Evolutionary conservation across 2,888 invertebrate genomes (phyloP), one percentile per base, ranked within the genome.

Genomic region (Trichopria drosophilae): DNA sequence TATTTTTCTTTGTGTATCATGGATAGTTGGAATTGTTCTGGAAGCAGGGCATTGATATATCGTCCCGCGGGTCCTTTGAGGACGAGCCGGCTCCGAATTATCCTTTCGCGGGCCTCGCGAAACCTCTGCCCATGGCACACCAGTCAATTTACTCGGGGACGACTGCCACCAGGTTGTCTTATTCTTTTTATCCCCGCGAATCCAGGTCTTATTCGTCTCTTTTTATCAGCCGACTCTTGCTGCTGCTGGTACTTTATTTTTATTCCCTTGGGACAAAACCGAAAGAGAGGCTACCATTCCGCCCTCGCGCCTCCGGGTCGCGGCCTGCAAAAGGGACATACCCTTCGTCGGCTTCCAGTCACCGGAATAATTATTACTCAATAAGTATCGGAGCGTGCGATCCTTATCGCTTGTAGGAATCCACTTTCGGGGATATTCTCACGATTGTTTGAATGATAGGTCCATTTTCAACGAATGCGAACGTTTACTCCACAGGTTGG

Each of bases 1-100:
- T 75, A 75, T 75, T 75, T 75, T 75, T 75, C 75, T 75, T 74
- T 75, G 75, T 75, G 75, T 72, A 73, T 74, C 72, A 71, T 71
- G 66, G 72, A 75, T 75, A 75, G 75, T 73, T 75, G 58, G 73
- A 70, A 75, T 75, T 75, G 73, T 75, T 75, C 67, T 66, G 71
- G 73, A 69, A 73, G 68, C 72, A 66, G 69, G 68, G 72, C 74
- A 74, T 74, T 73, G 75, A 75, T 75, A 75, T 75, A 75, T 75
- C 75, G 74, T 71, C 62, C 65, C 72, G 74, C 75, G 73, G 74
- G 69, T 71, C 74, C 75, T 75, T 75, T 75, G 75, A 75, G 66
- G 49, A 53, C 57, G 59, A 58, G 60, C 62, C 51, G 64, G 64
- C 67, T 20, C 69, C 70, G 70, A 70, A 73, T 74, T 73, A 74